Evolutionary conservation across 1,140 invertebrate genomes (phyloP).

Genomic region (Pseudomyrmex sp.): DNA sequence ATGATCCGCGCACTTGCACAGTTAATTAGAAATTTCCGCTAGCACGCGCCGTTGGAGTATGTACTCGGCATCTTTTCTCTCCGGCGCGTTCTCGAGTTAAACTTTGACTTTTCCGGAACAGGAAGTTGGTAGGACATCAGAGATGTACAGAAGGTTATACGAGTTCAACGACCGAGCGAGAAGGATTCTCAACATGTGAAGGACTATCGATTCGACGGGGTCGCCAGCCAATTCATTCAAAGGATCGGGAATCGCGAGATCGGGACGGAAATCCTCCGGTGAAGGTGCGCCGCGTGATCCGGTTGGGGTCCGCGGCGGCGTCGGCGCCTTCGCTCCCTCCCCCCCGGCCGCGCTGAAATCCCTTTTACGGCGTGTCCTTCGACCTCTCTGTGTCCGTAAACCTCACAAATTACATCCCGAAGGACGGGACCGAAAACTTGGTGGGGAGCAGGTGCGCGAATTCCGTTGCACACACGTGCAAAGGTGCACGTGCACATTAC

Average conservation of each 20-base stretch:
- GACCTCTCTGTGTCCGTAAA: slow-evolving; percentile 68
- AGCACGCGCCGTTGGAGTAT: neutral
- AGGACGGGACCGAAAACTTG: slow-evolving; percentile 66
- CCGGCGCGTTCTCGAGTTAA: slow-evolving; percentile 24
- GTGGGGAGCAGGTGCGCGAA: slow-evolving; percentile 69
- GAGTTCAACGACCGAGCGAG: slow-evolving; percentile 40
- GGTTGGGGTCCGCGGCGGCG: slow-evolving; percentile 38
- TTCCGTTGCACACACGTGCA: slow-evolving; percentile 49
- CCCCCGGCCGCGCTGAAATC: slow-evolving; percentile 63
- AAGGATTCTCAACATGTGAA: slow-evolving; percentile 51
- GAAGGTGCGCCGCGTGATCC: slow-evolving; percentile 53
- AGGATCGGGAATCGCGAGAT: slow-evolving; percentile 69
- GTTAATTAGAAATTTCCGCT: slow-evolving; percentile 24
- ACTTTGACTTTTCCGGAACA: slow-evolving; percentile 44
- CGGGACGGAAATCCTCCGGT: slow-evolving; percentile 56
- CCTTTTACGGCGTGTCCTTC: slow-evolving; percentile 73
- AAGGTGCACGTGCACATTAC: slow-evolving; percentile 44
- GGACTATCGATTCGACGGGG: slow-evolving; percentile 56
- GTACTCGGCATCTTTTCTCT: slow-evolving; percentile 14
- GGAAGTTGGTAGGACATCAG: slow-evolving; percentile 23
- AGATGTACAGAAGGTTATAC: slow-evolving; percentile 38
- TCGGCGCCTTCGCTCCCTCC: neutral
- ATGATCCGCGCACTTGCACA: neutral
- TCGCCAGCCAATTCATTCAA: slow-evolving; percentile 66
- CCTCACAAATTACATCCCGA: slow-evolving; percentile 74